These are phyloP conservation scores for Kryptolebias ocellatus DNA, from an alignment of 2,797 vertebrate genomes.

Conservation along the genomic window DNA sequence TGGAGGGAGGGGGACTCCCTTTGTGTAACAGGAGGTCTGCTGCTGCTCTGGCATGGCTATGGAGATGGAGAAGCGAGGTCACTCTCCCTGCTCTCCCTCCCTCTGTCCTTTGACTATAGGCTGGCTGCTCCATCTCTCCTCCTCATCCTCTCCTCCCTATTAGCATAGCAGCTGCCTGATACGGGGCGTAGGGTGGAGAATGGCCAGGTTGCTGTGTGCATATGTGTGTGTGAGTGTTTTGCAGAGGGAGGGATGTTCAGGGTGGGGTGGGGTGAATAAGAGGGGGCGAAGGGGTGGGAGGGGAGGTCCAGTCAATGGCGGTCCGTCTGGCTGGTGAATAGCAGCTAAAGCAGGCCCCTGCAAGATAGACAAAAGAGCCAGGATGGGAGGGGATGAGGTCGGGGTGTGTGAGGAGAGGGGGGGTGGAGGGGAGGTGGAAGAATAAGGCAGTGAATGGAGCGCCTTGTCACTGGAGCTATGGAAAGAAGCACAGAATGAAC, in stretches of 20 bases:
- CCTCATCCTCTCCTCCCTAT: constrained; percentile 83
- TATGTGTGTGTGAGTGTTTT: constrained; percentile 76
- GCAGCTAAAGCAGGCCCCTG: constrained; percentile 79
- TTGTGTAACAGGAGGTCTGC: constrained; percentile 83
- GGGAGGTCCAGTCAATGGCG: constrained; percentile 82
- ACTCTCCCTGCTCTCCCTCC: constrained; percentile 68
- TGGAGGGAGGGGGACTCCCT: constrained; percentile 57
- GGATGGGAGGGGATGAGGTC: constrained; percentile 64
- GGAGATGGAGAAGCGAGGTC: constrained; percentile 83
- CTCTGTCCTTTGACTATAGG: constrained; percentile 70
- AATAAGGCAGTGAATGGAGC: constrained; percentile 83
- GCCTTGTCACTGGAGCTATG: constrained; percentile 79
- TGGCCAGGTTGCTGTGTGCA: constrained; percentile 77
- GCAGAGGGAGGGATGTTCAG: constrained; percentile 55
- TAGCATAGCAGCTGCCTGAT: constrained; percentile 97
- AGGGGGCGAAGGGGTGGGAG: constrained; percentile 13
- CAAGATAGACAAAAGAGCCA: constrained; percentile 76
- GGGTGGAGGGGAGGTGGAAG: constrained; percentile 54
- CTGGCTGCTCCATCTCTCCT: constrained; percentile 67
- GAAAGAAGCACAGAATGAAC: constrained; percentile 82
- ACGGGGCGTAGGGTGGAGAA: constrained; percentile 81
- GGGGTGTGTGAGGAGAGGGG: constrained; percentile 64
- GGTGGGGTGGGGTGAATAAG: constrained; percentile 19
- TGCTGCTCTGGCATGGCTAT: constrained; percentile 84
- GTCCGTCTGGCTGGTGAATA: constrained; percentile 86